These are phyloP conservation scores for Protosalanx chinensis DNA, from an alignment of 2,797 vertebrate genomes.

Conservation along the genomic window DNA sequence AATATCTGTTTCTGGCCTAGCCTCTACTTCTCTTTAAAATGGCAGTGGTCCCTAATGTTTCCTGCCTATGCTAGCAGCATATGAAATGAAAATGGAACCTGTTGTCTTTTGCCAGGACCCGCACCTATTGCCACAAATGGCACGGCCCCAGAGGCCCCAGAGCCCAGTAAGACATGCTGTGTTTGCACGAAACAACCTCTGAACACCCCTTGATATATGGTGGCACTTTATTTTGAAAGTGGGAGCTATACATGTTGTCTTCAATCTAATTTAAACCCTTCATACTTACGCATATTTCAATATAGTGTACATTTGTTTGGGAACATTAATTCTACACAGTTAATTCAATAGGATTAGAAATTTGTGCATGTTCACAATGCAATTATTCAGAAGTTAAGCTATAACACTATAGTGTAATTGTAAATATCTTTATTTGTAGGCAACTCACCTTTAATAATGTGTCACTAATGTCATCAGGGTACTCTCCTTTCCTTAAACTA, in stretches of 20 bases:
- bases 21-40: constrained; percentile 45
- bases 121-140: constrained; percentile 65
- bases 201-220: constrained; percentile 10
- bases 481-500: constrained; percentile 39
- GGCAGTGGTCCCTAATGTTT: constrained; percentile 43
- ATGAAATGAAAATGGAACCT: constrained; percentile 62
- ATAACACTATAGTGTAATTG: not conserved
- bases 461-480: constrained; percentile 8
- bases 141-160: constrained; percentile 76
- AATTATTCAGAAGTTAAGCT: not conserved
- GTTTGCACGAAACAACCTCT: constrained; percentile 57
- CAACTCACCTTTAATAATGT: not conserved
- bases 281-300: not conserved
- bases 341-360: not conserved
- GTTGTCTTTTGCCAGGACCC: constrained; percentile 75
- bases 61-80: constrained; percentile 39
- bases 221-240: constrained; percentile 6
- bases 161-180: constrained; percentile 76
- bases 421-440: not conserved
- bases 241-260: constrained; percentile 1
- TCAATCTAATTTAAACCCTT: constrained; percentile 30
- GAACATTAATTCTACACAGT: not conserved
- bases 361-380: not conserved
- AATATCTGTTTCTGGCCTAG: constrained; percentile 41
- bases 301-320: not conserved